Evolutionary conservation across 2,113 vertebrate genomes (phyloP).

Genomic region (Oceanodroma tethys): DNA sequence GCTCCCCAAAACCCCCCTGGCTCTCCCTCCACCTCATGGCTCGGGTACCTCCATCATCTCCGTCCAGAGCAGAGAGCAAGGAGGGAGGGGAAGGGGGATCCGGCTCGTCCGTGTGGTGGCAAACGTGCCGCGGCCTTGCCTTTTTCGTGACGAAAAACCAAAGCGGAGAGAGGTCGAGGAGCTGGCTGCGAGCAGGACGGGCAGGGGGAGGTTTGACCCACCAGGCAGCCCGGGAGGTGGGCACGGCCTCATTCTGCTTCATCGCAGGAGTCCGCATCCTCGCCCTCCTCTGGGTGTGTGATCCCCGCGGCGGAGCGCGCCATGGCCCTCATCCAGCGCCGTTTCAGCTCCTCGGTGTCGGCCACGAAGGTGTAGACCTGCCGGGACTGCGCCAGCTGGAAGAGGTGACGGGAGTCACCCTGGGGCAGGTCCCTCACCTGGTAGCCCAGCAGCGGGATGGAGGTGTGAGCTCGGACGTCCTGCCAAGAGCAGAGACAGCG

Average conservation of each 20-base stretch:
- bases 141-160: not conserved
- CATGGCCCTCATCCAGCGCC: constrained; percentile 68
- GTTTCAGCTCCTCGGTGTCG: constrained; percentile 65
- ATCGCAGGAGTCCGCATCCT: not conserved
- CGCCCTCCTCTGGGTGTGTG: not conserved
- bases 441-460: constrained; percentile 78
- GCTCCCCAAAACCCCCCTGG: not conserved
- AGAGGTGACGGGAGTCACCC: constrained; percentile 49
- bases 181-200: fast-evolving
- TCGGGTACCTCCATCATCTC: not conserved
- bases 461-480: constrained; percentile 74
- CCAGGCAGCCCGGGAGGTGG: not conserved
- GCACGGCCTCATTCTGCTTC: constrained; percentile 29
- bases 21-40: not conserved
- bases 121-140: not conserved
- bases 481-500: not conserved
- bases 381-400: constrained; percentile 74
- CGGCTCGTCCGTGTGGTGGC: fast-evolving
- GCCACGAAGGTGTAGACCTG: constrained; percentile 71
- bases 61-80: fast-evolving
- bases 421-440: constrained; percentile 46
- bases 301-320: constrained; percentile 2
- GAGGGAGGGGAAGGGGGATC: not conserved
- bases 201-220: not conserved
- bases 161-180: fast-evolving